Conservation (phyloP, 2,797 vertebrate species). For the Anniella stebbinsi region DNA sequence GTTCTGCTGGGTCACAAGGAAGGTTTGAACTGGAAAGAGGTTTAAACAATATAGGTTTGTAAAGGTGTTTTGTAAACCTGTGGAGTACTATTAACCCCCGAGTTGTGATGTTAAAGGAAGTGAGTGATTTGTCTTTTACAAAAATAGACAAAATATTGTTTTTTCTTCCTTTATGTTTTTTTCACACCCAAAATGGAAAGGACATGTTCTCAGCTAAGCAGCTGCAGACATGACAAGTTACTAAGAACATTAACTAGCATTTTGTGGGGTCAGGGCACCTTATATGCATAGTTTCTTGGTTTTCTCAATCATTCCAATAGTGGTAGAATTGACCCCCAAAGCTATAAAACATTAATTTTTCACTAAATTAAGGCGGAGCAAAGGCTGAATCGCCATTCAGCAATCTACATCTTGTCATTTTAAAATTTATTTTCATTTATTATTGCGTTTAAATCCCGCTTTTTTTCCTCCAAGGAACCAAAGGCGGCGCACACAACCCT, state of each 20-base stretch:
- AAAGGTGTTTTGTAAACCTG: not conserved
- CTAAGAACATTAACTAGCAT: not conserved
- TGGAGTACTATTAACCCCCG: not conserved
- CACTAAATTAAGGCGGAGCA: not conserved
- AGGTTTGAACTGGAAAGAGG: not conserved
- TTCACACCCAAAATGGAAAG: no score
- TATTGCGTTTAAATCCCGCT: no score
- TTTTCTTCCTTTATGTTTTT: no score
- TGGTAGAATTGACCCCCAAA: not conserved
- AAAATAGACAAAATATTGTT: no score
- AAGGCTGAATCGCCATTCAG: not conserved
- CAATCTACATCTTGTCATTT: not conserved
- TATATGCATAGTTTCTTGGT: not conserved
- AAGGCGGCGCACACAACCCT: no score
- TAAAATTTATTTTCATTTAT: no score
- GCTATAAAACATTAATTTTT: not conserved
- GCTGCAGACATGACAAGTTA: no score
- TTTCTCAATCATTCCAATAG: not conserved
- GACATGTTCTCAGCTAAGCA: no score
- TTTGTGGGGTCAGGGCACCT: not conserved
- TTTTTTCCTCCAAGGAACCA: no score
- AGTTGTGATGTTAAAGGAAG: no score
- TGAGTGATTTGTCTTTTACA: no score
- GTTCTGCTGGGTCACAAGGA: not conserved
- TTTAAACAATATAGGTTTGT: not conserved